These are phyloP conservation scores for Spea bombifrons DNA, from an alignment of 2,113 vertebrate species.

Conservation along the genomic window DNA sequence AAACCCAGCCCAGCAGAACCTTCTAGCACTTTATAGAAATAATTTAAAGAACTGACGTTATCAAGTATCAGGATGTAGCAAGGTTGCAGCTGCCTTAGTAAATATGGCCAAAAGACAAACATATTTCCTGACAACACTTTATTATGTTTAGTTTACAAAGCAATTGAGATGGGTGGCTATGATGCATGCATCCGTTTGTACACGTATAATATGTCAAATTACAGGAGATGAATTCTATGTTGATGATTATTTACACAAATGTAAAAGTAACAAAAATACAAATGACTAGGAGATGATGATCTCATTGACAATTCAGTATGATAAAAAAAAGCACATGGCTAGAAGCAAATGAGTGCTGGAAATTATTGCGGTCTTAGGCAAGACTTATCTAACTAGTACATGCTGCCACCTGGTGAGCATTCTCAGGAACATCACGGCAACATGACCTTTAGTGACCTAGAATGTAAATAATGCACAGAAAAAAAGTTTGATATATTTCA, in stretches of 20 bases:
- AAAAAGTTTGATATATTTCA: too few species aligned
- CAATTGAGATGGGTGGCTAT: not conserved
- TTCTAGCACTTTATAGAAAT: too few species aligned
- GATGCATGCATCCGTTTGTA: not conserved
- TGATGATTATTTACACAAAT: too few species aligned
- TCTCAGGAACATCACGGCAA: not conserved
- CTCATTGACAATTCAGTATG: not conserved
- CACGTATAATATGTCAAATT: not conserved
- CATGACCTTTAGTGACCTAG: too few species aligned
- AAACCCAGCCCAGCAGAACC: too few species aligned
- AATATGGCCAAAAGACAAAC: too few species aligned
- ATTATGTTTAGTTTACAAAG: not conserved
- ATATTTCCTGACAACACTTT: not conserved
- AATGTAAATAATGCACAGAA: too few species aligned
- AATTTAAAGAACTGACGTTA: too few species aligned
- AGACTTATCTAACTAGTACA: not conserved
- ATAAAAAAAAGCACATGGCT: not conserved
- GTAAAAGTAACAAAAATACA: not conserved
- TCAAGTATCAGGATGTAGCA: too few species aligned
- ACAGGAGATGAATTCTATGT: too few species aligned
- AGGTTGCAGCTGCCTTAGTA: too few species aligned
- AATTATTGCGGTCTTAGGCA: not conserved
- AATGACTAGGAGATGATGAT: not conserved
- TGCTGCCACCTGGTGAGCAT: not conserved
- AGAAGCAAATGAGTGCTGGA: not conserved